Percentiles rank a stretch among this genome's conserved stretches.
Evolutionary conservation across 1,140 invertebrate species (phyloP).

Genomic region (Pogonognathellus flavescens): DNA sequence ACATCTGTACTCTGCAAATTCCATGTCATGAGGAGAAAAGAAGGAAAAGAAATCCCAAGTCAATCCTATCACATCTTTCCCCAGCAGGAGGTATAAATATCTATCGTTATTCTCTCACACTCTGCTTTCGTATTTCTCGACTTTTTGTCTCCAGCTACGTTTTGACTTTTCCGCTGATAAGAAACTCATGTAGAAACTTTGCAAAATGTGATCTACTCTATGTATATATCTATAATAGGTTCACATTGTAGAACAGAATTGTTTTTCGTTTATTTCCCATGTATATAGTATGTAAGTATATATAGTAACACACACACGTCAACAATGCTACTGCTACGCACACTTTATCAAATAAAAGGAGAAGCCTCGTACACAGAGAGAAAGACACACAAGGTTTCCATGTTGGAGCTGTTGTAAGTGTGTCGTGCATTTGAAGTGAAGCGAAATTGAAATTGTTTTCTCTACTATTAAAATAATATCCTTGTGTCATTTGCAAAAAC

Average conservation of each 20-base stretch:
- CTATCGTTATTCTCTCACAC: background rate
- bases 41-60: conserved; percentile 44
- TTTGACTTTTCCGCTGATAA: conserved; percentile 1
- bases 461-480: background rate
- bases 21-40: conserved; percentile 11
- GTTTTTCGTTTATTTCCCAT: background rate
- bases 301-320: background rate
- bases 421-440: background rate
- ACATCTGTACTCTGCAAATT: conserved; percentile 36
- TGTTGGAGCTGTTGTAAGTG: too few species aligned
- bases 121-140: background rate
- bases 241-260: conserved; percentile 8
- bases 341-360: background rate
- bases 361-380: too few species aligned
- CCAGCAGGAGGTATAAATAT: conserved; percentile 37
- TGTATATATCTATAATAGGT: background rate
- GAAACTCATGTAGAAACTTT: conserved; percentile 7
- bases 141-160: background rate
- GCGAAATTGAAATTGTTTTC: conserved; percentile 28
- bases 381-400: too few species aligned
- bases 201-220: conserved; percentile 1
- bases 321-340: background rate
- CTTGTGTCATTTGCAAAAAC: conserved; percentile 16
- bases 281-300: too few species aligned
- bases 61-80: conserved; percentile 34